phyloP scores from a whole-genome alignment of 2,888 invertebrate species.

The Clunio marinus region DNA sequence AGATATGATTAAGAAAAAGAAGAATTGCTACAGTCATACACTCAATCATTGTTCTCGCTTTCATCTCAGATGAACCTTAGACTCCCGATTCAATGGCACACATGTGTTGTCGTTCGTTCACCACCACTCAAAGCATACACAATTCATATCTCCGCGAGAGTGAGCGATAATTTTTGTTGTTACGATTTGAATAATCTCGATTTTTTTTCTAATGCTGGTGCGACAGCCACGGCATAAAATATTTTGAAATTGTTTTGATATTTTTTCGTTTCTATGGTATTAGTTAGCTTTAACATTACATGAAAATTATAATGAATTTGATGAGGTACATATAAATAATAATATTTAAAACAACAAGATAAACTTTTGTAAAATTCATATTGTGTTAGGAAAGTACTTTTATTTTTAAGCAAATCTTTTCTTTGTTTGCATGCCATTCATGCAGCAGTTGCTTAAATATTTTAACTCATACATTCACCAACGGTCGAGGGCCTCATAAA shows the following conservation, averaged over 20 bases:
- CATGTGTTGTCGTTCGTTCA: background rate
- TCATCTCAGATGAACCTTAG: slow-evolving; percentile 16
- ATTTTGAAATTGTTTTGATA: background rate
- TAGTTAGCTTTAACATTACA: too few species aligned
- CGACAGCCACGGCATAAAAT: background rate
- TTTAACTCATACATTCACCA: background rate
- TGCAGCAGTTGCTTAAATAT: too few species aligned
- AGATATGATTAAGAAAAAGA: background rate
- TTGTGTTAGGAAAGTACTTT: too few species aligned
- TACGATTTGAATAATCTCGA: slow-evolving; percentile 22
- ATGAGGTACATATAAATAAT: too few species aligned
- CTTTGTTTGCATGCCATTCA: slow-evolving; percentile 18
- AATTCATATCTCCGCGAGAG: slow-evolving; percentile 17
- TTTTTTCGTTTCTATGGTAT: background rate
- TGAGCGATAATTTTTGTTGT: slow-evolving; percentile 19
- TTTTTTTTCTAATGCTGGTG: background rate
- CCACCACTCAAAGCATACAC: slow-evolving; percentile 4
- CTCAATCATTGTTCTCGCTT: slow-evolving; percentile 22
- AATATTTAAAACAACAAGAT: too few species aligned
- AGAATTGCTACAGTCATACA: background rate
- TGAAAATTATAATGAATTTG: too few species aligned
- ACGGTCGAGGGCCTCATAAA: slow-evolving; percentile 30
- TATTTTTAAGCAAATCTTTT: background rate
- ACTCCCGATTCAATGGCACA: background rate
- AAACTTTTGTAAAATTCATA: too few species aligned